Base-by-base conservation (phyloP, 2,888 invertebrate genomes). In the Synergus laeviventris region DNA sequence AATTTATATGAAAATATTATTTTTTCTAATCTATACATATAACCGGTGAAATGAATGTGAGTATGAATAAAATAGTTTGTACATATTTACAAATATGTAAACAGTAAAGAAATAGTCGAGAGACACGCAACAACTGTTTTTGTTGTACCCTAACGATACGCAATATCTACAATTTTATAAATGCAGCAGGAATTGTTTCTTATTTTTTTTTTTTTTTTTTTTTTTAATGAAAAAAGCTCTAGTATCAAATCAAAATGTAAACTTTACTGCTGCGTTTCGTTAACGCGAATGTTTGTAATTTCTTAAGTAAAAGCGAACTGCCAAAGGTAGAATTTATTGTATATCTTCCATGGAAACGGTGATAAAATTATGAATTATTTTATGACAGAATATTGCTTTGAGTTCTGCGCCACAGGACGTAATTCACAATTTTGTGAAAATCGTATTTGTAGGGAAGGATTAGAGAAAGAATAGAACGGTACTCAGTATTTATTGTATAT, bases 351-450 rank as follows among this genome's bases (percentile, higher is more conserved):
- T 18, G 14, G 54, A 24, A 45, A 45, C 62, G 5, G 38, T 24
- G 39, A 36, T 38, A 38, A 45, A 38, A 39, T 39, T 75, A 59
- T 42, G 73, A 54, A 54, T 73, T 74, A n/a, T 42, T 76, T 74
- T 76, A 74, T 74, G 21, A 16, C 7, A 8, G 42, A 49, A 49
- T 49, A n/a, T 66, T 39, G 24, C 42, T 45, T 66, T 2, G 18
- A 66, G 42, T 36, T 2, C 16, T 60, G 11, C 21, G 24, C 14
- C 24, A 60, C 60, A 21, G 24, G 60, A 60, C 70, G 62, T 75
- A 62, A 56, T 56, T 73, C 39, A 54, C 31, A 54, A 31, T 73
- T 45, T 73, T 49, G 54, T 42, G 54, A 42, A 24, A 74, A 59
- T 74, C 12, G 8, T 38, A 74, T 60, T 38, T 74, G 36, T 39